phyloP scores from a whole-genome alignment of 1,140 invertebrate genomes.

The Linepithema humile region DNA sequence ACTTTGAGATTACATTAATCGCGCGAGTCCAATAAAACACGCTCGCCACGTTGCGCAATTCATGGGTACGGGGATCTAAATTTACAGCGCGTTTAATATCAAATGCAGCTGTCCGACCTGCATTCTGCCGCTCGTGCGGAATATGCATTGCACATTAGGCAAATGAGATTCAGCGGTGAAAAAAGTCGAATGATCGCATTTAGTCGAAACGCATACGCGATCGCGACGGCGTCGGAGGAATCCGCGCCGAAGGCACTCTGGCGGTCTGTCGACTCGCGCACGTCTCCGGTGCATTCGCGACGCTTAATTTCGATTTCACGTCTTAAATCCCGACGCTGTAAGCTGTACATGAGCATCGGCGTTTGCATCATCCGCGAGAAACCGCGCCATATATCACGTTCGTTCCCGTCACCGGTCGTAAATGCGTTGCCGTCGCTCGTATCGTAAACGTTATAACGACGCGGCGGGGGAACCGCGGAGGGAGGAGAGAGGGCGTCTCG shows the following conservation, averaged over 20 bases:
- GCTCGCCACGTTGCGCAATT: not conserved
- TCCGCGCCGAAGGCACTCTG: too few relatives aligned
- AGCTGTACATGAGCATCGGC: not conserved
- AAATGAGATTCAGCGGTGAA: not conserved
- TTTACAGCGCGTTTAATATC: constrained; percentile 13
- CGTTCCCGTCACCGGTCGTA: not conserved
- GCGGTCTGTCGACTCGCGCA: not conserved
- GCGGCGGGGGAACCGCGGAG: not conserved
- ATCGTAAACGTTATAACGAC: constrained; percentile 45
- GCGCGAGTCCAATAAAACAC: constrained; percentile 1
- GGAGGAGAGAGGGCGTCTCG: constrained; percentile 11
- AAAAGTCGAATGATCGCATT: not conserved
- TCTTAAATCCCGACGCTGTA: too few relatives aligned
- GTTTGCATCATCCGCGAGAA: not conserved
- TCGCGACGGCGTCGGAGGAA: not conserved
- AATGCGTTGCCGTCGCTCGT: not conserved
- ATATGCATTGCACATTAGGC: not conserved
- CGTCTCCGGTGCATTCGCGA: not conserved
- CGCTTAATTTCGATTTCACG: not conserved
- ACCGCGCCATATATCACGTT: not conserved
- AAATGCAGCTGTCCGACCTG: constrained; percentile 4
- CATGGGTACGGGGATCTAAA: not conserved
- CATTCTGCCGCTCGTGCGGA: not conserved
- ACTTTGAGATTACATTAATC: constrained; percentile 34
- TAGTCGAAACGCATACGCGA: not conserved